Conservation (phyloP, 2,888 invertebrate species). For the Apantesis nais region DNA sequence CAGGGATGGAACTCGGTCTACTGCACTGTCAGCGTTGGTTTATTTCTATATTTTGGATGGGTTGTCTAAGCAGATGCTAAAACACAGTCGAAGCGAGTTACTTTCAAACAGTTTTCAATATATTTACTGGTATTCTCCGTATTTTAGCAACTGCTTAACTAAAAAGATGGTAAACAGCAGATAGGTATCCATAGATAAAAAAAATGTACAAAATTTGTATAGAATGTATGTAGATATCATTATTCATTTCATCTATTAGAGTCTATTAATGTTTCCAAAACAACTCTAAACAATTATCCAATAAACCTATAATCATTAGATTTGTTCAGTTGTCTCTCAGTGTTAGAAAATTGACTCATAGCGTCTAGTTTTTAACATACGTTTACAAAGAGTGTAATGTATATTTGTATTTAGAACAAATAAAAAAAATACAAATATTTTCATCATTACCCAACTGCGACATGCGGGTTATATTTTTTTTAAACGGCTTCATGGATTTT, state of each 20-base stretch:
- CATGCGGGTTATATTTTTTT: too few relatives aligned
- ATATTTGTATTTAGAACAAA: too few relatives aligned
- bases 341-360: not conserved
- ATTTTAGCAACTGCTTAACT: not conserved
- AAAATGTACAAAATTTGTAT: not conserved
- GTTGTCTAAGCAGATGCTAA: not conserved
- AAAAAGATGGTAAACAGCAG: not conserved
- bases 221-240: not conserved
- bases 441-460: too few relatives aligned
- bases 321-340: not conserved
- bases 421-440: too few relatives aligned
- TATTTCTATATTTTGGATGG: not conserved
- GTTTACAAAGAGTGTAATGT: too few relatives aligned
- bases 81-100: not conserved
- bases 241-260: not conserved
- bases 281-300: not conserved
- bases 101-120: not conserved
- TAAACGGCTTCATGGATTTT: too few relatives aligned
- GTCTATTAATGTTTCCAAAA: not conserved
- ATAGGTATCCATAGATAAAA: not conserved
- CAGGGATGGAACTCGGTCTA: not conserved
- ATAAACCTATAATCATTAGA: not conserved
- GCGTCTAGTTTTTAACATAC: not conserved
- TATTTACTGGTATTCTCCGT: not conserved
- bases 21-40: not conserved